Conservation (phyloP, 2,888 invertebrate species). For the Theodoxus fluviatilis region DNA sequence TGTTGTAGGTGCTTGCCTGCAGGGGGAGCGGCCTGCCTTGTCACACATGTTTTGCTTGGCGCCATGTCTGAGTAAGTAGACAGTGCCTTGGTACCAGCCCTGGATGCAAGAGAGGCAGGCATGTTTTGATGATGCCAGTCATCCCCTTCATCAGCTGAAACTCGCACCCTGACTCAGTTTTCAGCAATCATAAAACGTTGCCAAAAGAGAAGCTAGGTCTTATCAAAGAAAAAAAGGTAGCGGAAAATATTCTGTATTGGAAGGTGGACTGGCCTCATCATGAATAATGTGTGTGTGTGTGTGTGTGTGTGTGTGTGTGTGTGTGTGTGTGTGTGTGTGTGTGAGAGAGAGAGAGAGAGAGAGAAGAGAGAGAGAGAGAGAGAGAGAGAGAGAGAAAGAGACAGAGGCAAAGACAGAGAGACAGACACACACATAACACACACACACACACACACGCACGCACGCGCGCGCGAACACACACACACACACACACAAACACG, state of each 20-base stretch:
- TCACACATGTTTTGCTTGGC: slow-evolving; percentile 51
- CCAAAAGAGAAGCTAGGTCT: not conserved
- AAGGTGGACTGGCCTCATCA: no score
- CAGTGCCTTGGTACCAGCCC: slow-evolving; percentile 61
- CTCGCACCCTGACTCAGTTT: not conserved
- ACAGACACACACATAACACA: no score
- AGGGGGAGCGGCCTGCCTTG: slow-evolving; percentile 52
- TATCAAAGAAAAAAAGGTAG: no score
- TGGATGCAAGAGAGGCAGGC: slow-evolving; percentile 27
- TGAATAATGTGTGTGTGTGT: not conserved
- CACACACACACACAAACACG: no score
- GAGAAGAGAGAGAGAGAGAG: not conserved
- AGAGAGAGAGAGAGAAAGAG: no score
- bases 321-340: slow-evolving; percentile 16
- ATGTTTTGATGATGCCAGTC: not conserved
- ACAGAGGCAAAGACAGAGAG: no score
- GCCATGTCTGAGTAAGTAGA: slow-evolving; percentile 54
- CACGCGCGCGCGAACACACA: no score
- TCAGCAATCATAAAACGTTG: not conserved
- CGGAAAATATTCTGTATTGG: no score
- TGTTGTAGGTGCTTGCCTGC: slow-evolving; percentile 56
- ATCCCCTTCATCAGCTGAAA: not conserved
- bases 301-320: slow-evolving; percentile 8
- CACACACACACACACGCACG: no score
- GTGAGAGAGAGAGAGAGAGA: not conserved